Evolutionary conservation across 2,797 vertebrate genomes (phyloP), one percentile per base, ranked within the genome.

Genomic region (Uromys caudimaculatus): DNA sequence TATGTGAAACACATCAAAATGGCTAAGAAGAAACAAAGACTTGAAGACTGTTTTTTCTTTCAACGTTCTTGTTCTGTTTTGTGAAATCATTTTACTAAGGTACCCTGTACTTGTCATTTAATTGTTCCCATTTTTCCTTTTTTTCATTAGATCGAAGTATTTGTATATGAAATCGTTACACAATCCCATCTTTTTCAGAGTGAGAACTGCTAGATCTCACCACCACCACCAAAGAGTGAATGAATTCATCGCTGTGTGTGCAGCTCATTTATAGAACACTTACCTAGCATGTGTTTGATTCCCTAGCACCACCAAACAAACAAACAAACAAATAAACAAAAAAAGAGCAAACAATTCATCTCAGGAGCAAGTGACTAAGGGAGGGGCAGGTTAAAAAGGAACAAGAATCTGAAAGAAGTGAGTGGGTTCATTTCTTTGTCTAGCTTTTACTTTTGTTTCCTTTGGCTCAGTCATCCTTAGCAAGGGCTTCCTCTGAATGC

Each of bases 21-120:
- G 83, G 35, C 71, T 78, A 79, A 84, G 56, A 50, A 47, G 38
- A 91, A 89, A 83, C 38, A 95, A 62, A 85, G 14, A 1, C 32
- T 89, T 91, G 47, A 62, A 86, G 75, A 44, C 1, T 54, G 19
- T 35, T 89, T 21, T n/a, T 78, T 89, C 58, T 81, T 82, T 73
- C 38, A 93, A 56, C 62, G 83, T 78, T 19, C n/a, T 6, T 82
- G 21, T 50, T 95, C 35, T 77, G 38, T 62, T 67, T 88, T 88
- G 10, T 92, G 73, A 93, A 94, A 92, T 94, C 67, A 67, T 92
- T 96, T 93, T 83, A 69, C 69, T 76, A 32, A 92, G 23, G 6
- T 90, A 90, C 77, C 62, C 83, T 78, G n/a, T 86, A 27, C 10
- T 90, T 23, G 58, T 86, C n/a, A 75, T 84, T 89, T 91, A 56